A percentile compares a stretch with the other conserved stretches of the same genome.
Conservation (phyloP, 2,113 vertebrate genomes). For the Dicentrarchus labrax region DNA sequence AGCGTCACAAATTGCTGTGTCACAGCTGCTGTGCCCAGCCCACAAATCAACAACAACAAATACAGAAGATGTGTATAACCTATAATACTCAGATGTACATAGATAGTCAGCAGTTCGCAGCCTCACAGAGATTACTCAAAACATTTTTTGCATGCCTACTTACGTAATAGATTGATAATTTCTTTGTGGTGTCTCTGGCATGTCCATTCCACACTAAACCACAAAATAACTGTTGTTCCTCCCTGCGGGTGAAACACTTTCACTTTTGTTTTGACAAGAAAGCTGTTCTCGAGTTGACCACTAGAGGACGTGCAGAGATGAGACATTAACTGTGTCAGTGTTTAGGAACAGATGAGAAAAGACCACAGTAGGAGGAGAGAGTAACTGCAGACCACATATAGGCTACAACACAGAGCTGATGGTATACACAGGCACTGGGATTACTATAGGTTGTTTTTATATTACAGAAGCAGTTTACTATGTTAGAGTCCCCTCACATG, state of each 20-base stretch:
- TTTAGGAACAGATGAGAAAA: background rate
- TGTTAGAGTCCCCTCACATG: too few relatives aligned
- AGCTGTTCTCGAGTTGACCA: background rate
- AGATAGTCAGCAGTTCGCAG: slow-evolving; percentile 4
- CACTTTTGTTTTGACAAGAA: background rate
- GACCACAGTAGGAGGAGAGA: background rate
- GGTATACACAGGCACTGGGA: background rate
- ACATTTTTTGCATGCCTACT: background rate
- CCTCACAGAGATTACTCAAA: background rate
- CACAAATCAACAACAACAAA: background rate
- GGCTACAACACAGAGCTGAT: background rate
- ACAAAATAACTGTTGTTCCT: rapidly evolving
- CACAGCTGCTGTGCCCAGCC: background rate
- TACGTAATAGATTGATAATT: background rate
- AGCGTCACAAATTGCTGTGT: background rate
- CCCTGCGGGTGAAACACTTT: slow-evolving; percentile 1
- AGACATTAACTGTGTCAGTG: too few relatives aligned
- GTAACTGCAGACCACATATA: background rate
- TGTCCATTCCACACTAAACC: too few relatives aligned
- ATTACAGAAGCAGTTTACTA: background rate
- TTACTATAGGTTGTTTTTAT: background rate
- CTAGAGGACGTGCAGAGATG: background rate
- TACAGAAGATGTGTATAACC: background rate
- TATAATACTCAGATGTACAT: too few relatives aligned
- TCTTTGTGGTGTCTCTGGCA: rapidly evolving